Evolutionary conservation across 2,888 invertebrate genomes (phyloP).

Genomic region (Lingula anatina): DNA sequence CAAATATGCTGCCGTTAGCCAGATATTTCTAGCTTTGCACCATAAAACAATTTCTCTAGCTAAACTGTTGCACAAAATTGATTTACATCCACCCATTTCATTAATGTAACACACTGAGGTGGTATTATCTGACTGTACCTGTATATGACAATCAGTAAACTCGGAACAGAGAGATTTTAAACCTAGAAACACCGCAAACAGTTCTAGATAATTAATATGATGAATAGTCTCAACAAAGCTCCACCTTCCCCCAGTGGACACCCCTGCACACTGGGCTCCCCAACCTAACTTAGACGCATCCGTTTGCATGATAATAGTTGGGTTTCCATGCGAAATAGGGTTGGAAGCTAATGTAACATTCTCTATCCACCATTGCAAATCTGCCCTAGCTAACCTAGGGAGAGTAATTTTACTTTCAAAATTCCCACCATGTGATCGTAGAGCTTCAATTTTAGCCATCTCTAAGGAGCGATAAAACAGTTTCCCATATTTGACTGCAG

Average conservation of each 20-base stretch:
- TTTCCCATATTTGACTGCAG: not conserved
- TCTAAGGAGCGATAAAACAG: not conserved
- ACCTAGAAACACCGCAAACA: constrained; percentile 1
- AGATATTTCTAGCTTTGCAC: not conserved
- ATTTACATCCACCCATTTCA: constrained; percentile 4
- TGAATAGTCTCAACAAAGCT: not conserved
- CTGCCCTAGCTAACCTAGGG: not conserved
- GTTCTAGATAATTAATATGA: constrained; percentile 3
- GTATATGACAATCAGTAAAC: not conserved
- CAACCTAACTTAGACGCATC: not conserved
- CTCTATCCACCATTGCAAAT: not conserved
- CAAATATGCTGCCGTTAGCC: not conserved
- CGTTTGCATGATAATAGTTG: not conserved
- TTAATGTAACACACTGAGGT: constrained; percentile 1
- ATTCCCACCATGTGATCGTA: not conserved
- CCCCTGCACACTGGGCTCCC: not conserved
- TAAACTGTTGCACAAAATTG: constrained; percentile 1
- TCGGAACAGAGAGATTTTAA: not conserved
- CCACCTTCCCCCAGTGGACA: not conserved
- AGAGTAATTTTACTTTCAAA: not conserved
- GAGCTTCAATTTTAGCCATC: not conserved
- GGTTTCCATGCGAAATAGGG: not conserved
- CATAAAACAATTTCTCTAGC: constrained; percentile 4
- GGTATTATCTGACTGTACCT: constrained; percentile 7
- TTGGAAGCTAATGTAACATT: not conserved